phyloP scores from a whole-genome alignment of 2,888 invertebrate genomes.

The Alloplasta piceator region DNA sequence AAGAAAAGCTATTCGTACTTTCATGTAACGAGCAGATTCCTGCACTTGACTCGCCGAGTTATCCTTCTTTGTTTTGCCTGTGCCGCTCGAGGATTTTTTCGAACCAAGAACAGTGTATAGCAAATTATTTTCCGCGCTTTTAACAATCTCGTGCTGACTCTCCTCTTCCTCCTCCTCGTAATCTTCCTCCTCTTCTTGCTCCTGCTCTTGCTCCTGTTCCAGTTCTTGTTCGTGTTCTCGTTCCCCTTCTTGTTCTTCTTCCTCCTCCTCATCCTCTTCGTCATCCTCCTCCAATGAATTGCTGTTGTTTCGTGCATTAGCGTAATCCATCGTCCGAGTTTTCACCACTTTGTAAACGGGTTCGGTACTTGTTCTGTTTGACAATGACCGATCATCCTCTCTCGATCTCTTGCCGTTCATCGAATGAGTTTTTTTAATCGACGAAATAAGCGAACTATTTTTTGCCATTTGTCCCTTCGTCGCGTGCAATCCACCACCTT shows the following conservation, averaged over 20 bases:
- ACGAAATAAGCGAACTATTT: slow-evolving; percentile 11
- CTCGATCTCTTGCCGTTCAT: slow-evolving; percentile 60
- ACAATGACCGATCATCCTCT: slow-evolving; percentile 25
- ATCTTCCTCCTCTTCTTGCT: slow-evolving; percentile 31
- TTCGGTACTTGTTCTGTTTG: slow-evolving; percentile 25
- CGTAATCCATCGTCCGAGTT: slow-evolving; percentile 45
- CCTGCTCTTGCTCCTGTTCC: neutral
- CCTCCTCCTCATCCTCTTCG: slow-evolving; percentile 22
- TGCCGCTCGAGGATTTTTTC: slow-evolving; percentile 73
- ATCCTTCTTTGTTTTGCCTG: slow-evolving; percentile 40
- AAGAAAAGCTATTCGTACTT: slow-evolving; percentile 67
- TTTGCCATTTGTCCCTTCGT: neutral
- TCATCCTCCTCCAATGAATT: slow-evolving; percentile 35
- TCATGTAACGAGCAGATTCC: slow-evolving; percentile 73
- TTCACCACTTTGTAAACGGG: slow-evolving; percentile 48
- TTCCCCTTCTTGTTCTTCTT: too few species aligned
- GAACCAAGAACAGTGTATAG: slow-evolving; percentile 81
- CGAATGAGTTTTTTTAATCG: slow-evolving; percentile 36
- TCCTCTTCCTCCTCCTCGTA: slow-evolving; percentile 68
- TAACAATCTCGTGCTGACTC: slow-evolving; percentile 77
- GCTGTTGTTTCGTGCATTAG: slow-evolving; percentile 22
- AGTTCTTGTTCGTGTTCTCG: neutral
- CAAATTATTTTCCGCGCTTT: slow-evolving; percentile 80
- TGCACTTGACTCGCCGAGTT: slow-evolving; percentile 64
- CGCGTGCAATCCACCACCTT: neutral